Percentiles rank a stretch among this genome's conserved stretches.
phyloP scores from a whole-genome alignment of 1,140 invertebrate genomes.

The Calephelis virginiensis region DNA sequence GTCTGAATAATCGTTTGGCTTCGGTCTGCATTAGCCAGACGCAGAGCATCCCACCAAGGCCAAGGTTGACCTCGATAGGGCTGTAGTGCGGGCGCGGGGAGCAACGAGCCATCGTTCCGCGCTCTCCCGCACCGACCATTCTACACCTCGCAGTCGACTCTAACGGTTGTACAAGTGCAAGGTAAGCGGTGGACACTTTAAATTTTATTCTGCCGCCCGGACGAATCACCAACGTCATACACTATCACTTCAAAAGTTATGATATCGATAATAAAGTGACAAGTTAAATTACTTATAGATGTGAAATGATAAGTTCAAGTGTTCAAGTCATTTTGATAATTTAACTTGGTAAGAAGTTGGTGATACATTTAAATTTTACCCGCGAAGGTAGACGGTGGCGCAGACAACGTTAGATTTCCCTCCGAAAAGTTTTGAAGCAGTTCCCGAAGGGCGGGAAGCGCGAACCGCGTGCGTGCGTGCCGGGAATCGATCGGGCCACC shows the following conservation, averaged over 20 bases:
- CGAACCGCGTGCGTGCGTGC: constrained; percentile 66
- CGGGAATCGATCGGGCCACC: constrained; percentile 71
- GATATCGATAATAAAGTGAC: constrained; percentile 52
- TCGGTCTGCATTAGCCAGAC: constrained; percentile 46
- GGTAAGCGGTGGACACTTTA: constrained; percentile 68
- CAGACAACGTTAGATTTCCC: constrained; percentile 58
- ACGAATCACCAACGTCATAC: constrained; percentile 37
- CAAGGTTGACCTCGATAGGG: constrained; percentile 68
- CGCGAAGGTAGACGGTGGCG: constrained; percentile 56
- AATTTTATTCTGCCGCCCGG: constrained; percentile 42
- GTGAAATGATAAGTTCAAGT: constrained; percentile 68
- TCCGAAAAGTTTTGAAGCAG: constrained; percentile 71
- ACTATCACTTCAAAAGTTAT: constrained; percentile 40
- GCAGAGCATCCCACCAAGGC: constrained; percentile 61
- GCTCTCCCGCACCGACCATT: constrained; percentile 71
- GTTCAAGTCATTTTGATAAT: constrained; percentile 50
- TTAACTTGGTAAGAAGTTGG: constrained; percentile 38
- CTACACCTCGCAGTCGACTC: constrained; percentile 76
- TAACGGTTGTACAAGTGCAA: constrained; percentile 74
- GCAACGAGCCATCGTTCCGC: constrained; percentile 62
- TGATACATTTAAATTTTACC: constrained; percentile 56
- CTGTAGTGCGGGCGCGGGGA: constrained; percentile 60
- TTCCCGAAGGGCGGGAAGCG: constrained; percentile 72
- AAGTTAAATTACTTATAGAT: constrained; percentile 57
- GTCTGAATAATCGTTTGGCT: constrained; percentile 24